A percentile compares a stretch with the other conserved stretches of the same genome.
Conservation (phyloP, 2,797 vertebrate species). For the Crypturellus tataupa region DNA sequence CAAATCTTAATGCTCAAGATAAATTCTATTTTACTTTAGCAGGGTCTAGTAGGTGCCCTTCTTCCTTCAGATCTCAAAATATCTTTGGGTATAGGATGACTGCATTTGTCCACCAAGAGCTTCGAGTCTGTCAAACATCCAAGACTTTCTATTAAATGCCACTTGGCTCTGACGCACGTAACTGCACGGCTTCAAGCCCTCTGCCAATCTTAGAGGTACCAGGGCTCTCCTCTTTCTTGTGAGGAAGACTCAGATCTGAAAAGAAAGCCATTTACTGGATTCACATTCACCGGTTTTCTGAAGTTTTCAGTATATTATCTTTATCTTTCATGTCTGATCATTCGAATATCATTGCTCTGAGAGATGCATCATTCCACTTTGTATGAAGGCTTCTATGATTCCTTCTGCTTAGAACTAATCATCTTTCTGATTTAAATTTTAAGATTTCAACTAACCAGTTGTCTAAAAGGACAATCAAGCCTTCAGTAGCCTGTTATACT, state of each 20-base stretch:
- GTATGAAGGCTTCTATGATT: not conserved
- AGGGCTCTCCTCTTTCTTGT: not conserved
- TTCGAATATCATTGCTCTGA: constrained; percentile 42
- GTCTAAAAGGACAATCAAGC: constrained; percentile 25
- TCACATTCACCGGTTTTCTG: constrained; percentile 25
- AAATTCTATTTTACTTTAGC: not conserved
- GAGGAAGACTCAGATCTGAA: not conserved
- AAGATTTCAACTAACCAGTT: constrained; percentile 9
- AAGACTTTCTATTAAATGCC: not conserved
- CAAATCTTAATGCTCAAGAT: not conserved
- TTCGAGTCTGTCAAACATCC: not conserved
- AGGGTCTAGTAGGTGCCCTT: not conserved
- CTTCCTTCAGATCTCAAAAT: not conserved
- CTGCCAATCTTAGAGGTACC: not conserved
- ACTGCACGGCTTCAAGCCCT: not conserved
- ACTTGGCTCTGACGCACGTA: not conserved
- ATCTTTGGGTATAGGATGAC: not conserved
- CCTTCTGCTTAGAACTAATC: not conserved
- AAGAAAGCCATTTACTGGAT: constrained; percentile 5
- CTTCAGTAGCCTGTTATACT: constrained; percentile 4
- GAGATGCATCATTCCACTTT: constrained; percentile 7
- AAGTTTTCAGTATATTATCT: constrained; percentile 28
- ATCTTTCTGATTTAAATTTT: constrained; percentile 23
- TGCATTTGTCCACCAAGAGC: not conserved
- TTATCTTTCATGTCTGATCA: constrained; percentile 22